Conservation (phyloP, 1,140 invertebrate genomes). For the Hypsibius dujardini region DNA sequence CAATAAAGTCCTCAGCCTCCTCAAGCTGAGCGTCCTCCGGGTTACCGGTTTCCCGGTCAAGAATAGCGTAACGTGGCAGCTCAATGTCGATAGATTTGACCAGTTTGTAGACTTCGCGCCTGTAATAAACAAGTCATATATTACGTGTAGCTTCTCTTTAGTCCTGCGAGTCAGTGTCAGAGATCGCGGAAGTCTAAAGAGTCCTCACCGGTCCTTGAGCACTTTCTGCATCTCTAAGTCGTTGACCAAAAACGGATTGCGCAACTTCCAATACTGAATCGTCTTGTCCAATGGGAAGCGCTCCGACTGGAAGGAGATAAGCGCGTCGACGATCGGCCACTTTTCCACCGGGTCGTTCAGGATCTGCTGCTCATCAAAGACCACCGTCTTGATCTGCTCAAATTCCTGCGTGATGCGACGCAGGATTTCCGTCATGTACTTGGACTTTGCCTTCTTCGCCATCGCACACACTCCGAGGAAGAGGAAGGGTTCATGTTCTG, state of each 20-base stretch:
- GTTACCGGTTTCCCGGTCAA: slow-evolving; percentile 77
- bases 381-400: slow-evolving; percentile 78
- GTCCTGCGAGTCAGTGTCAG: too few species aligned
- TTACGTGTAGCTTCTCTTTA: too few species aligned
- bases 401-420: slow-evolving; percentile 72
- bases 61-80: slow-evolving; percentile 87
- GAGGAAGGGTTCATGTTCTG: slow-evolving; percentile 12
- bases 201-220: slow-evolving; percentile 47
- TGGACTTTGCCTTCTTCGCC: slow-evolving; percentile 89
- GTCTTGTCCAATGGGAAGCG: slow-evolving; percentile 92
- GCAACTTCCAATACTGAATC: slow-evolving; percentile 79
- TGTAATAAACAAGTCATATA: slow-evolving; percentile 32
- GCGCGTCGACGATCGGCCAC: slow-evolving; percentile 91
- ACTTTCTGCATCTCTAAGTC: slow-evolving; percentile 96
- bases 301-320: slow-evolving; percentile 96
- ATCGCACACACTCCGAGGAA: slow-evolving; percentile 7
- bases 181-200: too few species aligned
- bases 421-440: slow-evolving; percentile 95
- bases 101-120: slow-evolving; percentile 82
- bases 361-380: slow-evolving; percentile 84
- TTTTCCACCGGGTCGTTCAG: slow-evolving; percentile 83
- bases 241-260: slow-evolving; percentile 92
- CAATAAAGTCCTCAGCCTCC: neutral
- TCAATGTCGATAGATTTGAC: slow-evolving; percentile 83
- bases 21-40: slow-evolving; percentile 32